phyloP scores from a whole-genome alignment of 2,113 vertebrate genomes.

The Podocnemis expansa region DNA sequence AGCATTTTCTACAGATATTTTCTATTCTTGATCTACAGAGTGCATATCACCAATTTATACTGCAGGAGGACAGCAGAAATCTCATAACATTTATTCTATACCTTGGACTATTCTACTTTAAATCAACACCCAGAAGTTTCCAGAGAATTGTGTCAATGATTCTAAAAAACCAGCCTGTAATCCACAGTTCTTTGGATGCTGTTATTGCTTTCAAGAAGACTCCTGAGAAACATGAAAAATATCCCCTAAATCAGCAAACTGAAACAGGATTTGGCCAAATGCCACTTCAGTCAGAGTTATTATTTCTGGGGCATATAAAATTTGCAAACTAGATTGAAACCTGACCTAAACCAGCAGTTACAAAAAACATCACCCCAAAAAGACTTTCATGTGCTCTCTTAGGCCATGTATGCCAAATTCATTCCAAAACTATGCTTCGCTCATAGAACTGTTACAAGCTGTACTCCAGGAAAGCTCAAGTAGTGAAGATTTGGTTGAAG shows the following conservation, averaged over 20 bases:
- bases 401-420: neutral
- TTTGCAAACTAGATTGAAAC: too few species aligned
- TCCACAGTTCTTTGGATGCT: neutral
- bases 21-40: neutral
- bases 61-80: neutral
- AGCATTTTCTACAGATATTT: neutral
- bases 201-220: neutral
- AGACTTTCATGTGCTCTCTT: neutral
- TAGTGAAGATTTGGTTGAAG: neutral
- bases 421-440: too few species aligned
- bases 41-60: neutral
- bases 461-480: neutral
- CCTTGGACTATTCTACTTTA: neutral
- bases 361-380: too few species aligned
- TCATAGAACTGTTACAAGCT: too few species aligned
- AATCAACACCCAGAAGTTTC: neutral
- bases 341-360: neutral
- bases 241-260: too few species aligned
- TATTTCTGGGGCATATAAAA: too few species aligned
- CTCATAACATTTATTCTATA: neutral
- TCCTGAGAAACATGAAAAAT: neutral
- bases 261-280: too few species aligned
- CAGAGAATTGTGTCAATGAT: neutral
- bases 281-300: too few species aligned
- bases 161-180: neutral